Evolutionary conservation across 2,113 vertebrate genomes (phyloP).

Genomic region (Edolisoma coerulescens): DNA sequence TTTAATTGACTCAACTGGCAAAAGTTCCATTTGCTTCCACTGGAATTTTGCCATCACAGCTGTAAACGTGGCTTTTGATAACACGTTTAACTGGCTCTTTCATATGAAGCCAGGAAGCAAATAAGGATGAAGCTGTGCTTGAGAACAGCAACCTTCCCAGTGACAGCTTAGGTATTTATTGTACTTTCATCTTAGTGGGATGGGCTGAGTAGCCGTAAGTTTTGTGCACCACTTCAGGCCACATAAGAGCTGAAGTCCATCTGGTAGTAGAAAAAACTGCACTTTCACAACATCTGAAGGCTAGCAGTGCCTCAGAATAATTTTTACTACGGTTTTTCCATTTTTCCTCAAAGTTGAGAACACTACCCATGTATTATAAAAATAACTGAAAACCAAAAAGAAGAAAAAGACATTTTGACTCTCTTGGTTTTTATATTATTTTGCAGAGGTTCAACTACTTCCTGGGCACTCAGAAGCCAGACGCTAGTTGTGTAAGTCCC

Average conservation of each 20-base stretch:
- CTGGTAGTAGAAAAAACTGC: neutral
- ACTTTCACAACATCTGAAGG: neutral
- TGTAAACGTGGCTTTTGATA: constrained; percentile 2
- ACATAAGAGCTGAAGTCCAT: neutral
- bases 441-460: neutral
- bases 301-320: neutral
- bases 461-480: neutral
- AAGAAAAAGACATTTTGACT: fast-evolving
- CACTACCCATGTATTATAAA: neutral
- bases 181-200: neutral
- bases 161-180: neutral
- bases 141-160: neutral
- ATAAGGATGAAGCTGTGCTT: neutral
- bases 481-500: neutral
- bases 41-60: neutral
- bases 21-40: neutral
- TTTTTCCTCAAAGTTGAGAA: neutral
- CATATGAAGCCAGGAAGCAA: neutral
- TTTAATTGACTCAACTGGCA: neutral
- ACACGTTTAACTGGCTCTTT: neutral
- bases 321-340: neutral
- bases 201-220: neutral
- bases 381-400: neutral
- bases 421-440: neutral
- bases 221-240: neutral